Percentiles rank a stretch among this genome's conserved stretches.
phyloP scores from a whole-genome alignment of 37 sponge, comb jelly and placozoan genomes.

The Hexactinellida sp. region DNA sequence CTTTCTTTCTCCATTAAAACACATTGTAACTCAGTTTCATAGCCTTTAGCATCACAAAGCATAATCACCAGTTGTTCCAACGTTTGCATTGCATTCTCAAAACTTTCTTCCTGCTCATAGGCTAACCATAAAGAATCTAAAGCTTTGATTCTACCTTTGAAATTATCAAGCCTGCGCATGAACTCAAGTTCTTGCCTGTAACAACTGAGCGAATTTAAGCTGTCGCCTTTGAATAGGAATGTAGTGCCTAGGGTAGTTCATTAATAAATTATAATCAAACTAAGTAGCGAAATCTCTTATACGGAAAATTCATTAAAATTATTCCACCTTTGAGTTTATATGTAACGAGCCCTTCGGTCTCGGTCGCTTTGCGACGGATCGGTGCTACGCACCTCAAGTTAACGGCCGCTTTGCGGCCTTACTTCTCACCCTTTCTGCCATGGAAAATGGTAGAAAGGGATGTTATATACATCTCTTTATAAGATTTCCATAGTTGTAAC shows the following conservation, averaged over 20 bases:
- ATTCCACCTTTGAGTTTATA: no score
- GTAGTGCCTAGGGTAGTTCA: background rate
- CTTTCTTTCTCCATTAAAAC: conserved; percentile 3
- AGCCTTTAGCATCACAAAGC: background rate
- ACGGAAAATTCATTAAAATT: no score
- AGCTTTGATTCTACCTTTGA: background rate
- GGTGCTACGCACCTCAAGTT: no score
- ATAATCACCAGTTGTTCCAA: background rate
- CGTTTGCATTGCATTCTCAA: conserved; percentile 4
- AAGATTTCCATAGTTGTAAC: no score
- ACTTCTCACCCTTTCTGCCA: no score
- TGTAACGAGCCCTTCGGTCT: no score
- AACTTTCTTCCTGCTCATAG: conserved; percentile 4
- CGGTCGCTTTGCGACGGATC: no score
- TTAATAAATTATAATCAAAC: no score
- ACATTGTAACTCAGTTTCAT: conserved; percentile 8
- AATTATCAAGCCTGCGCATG: background rate
- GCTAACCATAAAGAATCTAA: conserved; percentile 8
- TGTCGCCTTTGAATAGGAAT: background rate
- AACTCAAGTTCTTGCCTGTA: background rate
- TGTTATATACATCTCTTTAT: no score
- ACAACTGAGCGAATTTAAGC: background rate
- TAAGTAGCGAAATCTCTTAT: no score
- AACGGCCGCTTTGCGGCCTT: no score
- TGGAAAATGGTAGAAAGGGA: no score